Conservation (phyloP, 2,113 vertebrate species). For the Xiphophorus hellerii region DNA sequence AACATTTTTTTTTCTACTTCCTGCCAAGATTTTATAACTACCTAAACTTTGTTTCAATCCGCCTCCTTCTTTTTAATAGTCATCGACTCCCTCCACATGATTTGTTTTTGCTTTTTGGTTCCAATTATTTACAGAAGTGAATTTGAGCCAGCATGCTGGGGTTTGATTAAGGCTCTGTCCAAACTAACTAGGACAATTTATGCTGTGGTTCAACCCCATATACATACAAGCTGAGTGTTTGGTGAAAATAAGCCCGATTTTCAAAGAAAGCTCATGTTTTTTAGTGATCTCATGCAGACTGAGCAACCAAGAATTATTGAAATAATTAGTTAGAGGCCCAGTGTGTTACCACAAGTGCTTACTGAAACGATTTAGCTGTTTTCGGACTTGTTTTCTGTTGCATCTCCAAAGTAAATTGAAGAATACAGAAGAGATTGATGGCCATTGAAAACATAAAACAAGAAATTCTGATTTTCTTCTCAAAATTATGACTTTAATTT, state of each 20-base stretch:
- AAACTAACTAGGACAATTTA: not conserved
- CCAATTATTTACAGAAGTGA: not conserved
- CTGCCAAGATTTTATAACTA: constrained; percentile 8
- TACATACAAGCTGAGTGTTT: not conserved
- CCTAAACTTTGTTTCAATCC: constrained; percentile 26
- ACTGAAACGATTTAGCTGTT: not conserved
- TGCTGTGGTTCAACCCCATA: not conserved
- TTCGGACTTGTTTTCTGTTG: not conserved
- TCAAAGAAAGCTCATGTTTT: no score
- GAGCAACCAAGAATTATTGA: no score
- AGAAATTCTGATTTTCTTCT: no score
- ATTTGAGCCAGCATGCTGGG: not conserved
- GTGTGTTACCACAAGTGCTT: no score
- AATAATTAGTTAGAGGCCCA: no score
- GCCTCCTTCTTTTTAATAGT: not conserved
- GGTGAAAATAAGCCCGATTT: not conserved
- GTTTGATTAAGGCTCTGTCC: not conserved
- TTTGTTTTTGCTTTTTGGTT: not conserved
- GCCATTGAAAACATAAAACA: no score
- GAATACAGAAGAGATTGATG: no score
- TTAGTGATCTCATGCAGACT: no score
- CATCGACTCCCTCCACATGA: not conserved
- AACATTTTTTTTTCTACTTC: not conserved
- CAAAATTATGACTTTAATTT: no score
- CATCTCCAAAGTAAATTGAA: no score